These are phyloP conservation scores for Gymnoscopelus braueri DNA, from an alignment of 2,797 vertebrate species.

Conservation along the genomic window DNA sequence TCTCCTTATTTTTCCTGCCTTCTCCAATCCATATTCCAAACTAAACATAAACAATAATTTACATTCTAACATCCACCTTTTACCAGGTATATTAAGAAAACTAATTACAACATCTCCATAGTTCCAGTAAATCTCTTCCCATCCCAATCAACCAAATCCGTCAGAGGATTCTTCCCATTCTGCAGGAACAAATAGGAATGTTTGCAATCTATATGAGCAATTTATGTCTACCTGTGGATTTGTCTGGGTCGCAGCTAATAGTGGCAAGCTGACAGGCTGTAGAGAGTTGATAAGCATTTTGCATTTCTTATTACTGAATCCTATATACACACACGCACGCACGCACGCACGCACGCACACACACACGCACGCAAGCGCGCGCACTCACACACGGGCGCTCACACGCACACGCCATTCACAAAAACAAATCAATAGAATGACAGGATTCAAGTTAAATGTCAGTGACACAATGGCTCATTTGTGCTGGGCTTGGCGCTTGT, in stretches of 20 bases:
- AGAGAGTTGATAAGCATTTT: slow-evolving; percentile 80
- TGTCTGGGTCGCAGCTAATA: slow-evolving; percentile 67
- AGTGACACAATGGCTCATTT: no score
- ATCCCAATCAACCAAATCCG: slow-evolving; percentile 68
- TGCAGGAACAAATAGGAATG: slow-evolving; percentile 53
- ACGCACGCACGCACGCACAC: no score
- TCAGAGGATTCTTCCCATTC: slow-evolving; percentile 56
- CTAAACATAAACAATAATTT: slow-evolving; percentile 48
- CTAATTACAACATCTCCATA: slow-evolving; percentile 47
- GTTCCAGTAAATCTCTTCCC: slow-evolving; percentile 61
- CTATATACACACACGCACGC: slow-evolving; percentile 11
- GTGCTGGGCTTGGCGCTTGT: no score
- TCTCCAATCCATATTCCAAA: slow-evolving; percentile 14
- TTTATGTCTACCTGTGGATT: slow-evolving; percentile 73
- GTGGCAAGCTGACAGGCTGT: slow-evolving; percentile 73
- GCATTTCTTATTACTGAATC: slow-evolving; percentile 78
- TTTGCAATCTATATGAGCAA: slow-evolving; percentile 60
- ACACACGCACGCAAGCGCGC: slow-evolving; percentile 43
- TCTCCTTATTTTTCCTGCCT: not conserved
- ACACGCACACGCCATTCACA: slow-evolving; percentile 20
- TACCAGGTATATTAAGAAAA: slow-evolving; percentile 63
- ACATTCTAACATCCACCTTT: slow-evolving; percentile 50
- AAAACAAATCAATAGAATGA: slow-evolving; percentile 1
- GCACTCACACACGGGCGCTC: slow-evolving; percentile 1
- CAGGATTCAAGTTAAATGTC: no score